These are phyloP conservation scores for Centruroides sculpturatus DNA, from an alignment of 1,140 invertebrate species.

Conservation along the genomic window DNA sequence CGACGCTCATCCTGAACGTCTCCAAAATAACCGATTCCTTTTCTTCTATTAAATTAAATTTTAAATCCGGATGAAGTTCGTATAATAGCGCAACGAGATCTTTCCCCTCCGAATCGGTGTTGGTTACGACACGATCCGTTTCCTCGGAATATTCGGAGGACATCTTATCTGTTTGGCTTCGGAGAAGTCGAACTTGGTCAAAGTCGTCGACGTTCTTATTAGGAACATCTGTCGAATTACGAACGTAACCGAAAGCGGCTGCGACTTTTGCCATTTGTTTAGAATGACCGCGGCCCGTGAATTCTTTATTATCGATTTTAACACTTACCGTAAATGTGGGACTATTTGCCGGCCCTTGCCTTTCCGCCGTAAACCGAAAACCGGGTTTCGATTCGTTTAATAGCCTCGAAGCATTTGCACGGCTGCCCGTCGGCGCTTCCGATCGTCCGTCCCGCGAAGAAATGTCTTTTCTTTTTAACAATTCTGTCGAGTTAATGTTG, in stretches of 20 bases:
- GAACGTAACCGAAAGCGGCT: conserved; percentile 64
- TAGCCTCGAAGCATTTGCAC: conserved; percentile 62
- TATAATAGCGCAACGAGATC: conserved; percentile 75
- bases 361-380: conserved; percentile 56
- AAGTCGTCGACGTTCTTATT: conserved; percentile 27
- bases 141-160: conserved; percentile 12
- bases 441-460: too few relatives aligned
- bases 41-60: conserved; percentile 57
- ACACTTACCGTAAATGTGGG: conserved; percentile 71
- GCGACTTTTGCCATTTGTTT: conserved; percentile 65
- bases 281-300: conserved; percentile 33
- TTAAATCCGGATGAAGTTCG: conserved; percentile 61
- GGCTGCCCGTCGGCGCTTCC: conserved; percentile 5
- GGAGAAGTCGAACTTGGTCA: conserved; percentile 10
- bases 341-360: conserved; percentile 68
- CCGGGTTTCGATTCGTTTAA: conserved; percentile 76
- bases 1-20: conserved; percentile 59
- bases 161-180: neutral
- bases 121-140: conserved; percentile 4
- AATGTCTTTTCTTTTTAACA: too few relatives aligned
- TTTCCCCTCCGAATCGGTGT: conserved; percentile 38
- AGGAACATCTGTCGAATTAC: conserved; percentile 27
- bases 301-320: conserved; percentile 33
- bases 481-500: too few relatives aligned
- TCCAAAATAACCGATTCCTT: conserved; percentile 52